These are phyloP conservation scores for Luidia sarsii DNA, from an alignment of 53 echinoderm and acorn worm genomes.

Conservation along the genomic window DNA sequence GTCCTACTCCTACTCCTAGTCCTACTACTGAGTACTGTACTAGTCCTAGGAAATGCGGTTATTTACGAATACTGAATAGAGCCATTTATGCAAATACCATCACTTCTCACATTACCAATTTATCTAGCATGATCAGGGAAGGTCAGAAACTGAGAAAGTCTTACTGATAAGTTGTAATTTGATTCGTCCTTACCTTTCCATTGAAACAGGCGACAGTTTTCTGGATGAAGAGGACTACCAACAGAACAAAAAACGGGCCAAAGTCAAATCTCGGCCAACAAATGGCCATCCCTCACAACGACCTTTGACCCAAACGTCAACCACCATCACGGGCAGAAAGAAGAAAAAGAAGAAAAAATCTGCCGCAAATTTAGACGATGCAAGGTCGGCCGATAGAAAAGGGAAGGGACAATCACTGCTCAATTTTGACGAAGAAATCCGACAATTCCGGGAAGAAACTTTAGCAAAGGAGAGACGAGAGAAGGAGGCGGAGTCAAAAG, in stretches of 20 bases:
- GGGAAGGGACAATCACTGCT: background rate
- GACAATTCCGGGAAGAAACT: conserved; percentile 20
- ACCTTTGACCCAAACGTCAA: background rate
- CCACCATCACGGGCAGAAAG: conserved; percentile 39
- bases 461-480: conserved; percentile 1
- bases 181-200: too few relatives aligned
- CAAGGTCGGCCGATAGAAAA: too few relatives aligned
- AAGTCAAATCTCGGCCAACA: conserved; percentile 19
- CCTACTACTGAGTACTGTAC: too few relatives aligned
- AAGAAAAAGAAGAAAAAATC: conserved; percentile 53
- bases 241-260: conserved; percentile 48
- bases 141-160: too few relatives aligned
- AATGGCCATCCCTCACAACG: background rate
- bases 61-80: too few relatives aligned
- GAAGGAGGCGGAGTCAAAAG: background rate
- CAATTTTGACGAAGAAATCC: conserved; percentile 47
- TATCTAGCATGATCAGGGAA: too few relatives aligned
- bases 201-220: conserved; percentile 69
- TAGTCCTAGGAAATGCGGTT: too few relatives aligned
- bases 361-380: background rate
- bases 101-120: too few relatives aligned
- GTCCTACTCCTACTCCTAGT: too few relatives aligned
- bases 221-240: conserved; percentile 42
- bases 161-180: too few relatives aligned
- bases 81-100: too few relatives aligned